Base-by-base conservation (phyloP, 2,113 vertebrate genomes). In the Ictidomys tridecemlineatus region DNA sequence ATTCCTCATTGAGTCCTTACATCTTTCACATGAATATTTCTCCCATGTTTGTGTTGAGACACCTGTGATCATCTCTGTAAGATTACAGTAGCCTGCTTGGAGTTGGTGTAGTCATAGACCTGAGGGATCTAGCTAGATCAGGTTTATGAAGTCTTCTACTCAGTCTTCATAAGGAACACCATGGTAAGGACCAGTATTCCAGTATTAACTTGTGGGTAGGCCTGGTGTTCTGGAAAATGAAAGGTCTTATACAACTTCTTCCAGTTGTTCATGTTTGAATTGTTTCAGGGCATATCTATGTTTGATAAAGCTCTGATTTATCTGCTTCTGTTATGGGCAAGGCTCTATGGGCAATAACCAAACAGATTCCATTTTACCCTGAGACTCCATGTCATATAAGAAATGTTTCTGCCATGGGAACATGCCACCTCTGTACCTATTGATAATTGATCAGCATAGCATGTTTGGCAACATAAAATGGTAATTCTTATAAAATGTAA, bases 31-130 rank as follows among this genome's bases (percentile, higher is more conserved):
- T 80, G 26, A 30, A 22, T 69, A 30, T 80, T 83, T 93, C 61
- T 82, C 94, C 83, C 63, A 73, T 85, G 91, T 85, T 89, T 90
- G 83, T 8, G 16, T 42, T 72, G 63, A 89, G 67, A 20, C 37
- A 51, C 18, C 7, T 28, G 1, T 16, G 30, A 30, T 56, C 58
- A 3, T 70, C 34, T 58, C 12, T 72, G 1, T 16, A 18, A 73
- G 12, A 20, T 48, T 8, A 77, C 5, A 51, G 24, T 37, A 51
- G 26, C 18, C 24, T 22, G 10, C 53, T 30, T 37, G 3, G 24
- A 13, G 11, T 26, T 7, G 13, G 1, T 42, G 1, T 9, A 48
- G 37, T 9, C 56, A 48, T 4, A 42, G 34, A 80, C 16, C 72
- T 48, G 28, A 91, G 32, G 22, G 13, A 77, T 56, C 58, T 39